Percentiles rank a stretch among this genome's conserved stretches.
These are phyloP conservation scores for Chymomyza caudatula DNA, from an alignment of 2,888 invertebrate species.

Conservation along the genomic window DNA sequence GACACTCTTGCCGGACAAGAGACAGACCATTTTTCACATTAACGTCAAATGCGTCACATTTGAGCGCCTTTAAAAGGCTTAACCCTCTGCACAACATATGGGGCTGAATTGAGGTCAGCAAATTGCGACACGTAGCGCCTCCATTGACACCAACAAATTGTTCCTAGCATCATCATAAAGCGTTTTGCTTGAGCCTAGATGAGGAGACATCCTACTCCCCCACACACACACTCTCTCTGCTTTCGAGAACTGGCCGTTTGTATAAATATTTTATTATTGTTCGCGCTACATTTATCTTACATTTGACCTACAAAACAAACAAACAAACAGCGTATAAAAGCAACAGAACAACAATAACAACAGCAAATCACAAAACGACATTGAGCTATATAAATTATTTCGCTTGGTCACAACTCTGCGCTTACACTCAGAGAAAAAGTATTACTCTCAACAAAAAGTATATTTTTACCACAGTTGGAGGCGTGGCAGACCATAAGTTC, in stretches of 20 bases:
- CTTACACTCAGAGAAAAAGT: neutral
- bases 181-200: neutral
- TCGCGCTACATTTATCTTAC: conserved; percentile 34
- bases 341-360: conserved; percentile 11
- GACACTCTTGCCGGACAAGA: neutral
- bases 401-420: neutral
- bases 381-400: neutral
- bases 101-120: neutral
- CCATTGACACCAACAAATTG: neutral
- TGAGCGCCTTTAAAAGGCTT: neutral
- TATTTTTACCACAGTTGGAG: too few relatives aligned
- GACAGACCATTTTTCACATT: neutral
- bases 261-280: conserved; percentile 30
- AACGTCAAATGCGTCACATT: neutral
- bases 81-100: neutral
- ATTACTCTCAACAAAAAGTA: too few relatives aligned
- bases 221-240: neutral
- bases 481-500: too few relatives aligned
- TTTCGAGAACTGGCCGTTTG: neutral
- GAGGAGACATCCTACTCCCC: neutral
- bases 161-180: neutral
- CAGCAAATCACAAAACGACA: neutral
- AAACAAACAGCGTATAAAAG: conserved; percentile 15
- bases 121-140: neutral
- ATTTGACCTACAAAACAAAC: conserved; percentile 25